phyloP scores from a whole-genome alignment of 2,888 invertebrate genomes.

The Amblyteles armatorius region DNA sequence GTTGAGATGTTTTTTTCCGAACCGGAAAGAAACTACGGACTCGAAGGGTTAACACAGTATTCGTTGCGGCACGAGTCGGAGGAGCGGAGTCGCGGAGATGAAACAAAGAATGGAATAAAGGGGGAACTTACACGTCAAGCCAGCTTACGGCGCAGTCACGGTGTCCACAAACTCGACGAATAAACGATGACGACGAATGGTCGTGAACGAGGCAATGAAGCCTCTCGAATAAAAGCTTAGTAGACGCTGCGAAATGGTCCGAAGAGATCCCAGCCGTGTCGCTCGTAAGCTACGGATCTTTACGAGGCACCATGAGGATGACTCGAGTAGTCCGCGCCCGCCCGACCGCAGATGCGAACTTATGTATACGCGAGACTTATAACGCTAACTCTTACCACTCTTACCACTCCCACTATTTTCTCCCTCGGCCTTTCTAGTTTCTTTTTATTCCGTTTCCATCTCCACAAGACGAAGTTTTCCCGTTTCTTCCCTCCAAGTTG shows the following conservation, averaged over 20 bases:
- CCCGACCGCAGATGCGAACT: constrained; percentile 81
- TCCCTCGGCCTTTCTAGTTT: constrained; percentile 38
- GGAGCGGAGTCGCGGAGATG: background rate
- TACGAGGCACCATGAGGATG: constrained; percentile 81
- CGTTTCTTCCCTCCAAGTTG: background rate
- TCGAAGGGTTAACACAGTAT: background rate
- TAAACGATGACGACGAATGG: constrained; percentile 58
- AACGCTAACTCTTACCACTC: constrained; percentile 54
- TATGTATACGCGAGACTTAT: constrained; percentile 61
- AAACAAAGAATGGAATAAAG: constrained; percentile 45
- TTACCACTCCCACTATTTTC: constrained; percentile 52
- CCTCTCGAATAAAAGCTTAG: constrained; percentile 66
- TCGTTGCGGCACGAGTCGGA: background rate
- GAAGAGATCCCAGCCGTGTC: constrained; percentile 69
- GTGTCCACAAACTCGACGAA: constrained; percentile 53
- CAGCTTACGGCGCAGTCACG: constrained; percentile 50
- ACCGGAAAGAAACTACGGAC: background rate
- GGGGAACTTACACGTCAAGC: constrained; percentile 23
- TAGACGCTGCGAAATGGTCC: constrained; percentile 52
- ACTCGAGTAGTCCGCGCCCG: constrained; percentile 74
- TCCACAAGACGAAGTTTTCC: constrained; percentile 1
- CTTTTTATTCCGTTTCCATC: constrained; percentile 25
- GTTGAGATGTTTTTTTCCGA: background rate
- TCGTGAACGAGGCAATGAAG: constrained; percentile 37
- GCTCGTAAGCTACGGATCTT: constrained; percentile 84